Base-by-base conservation (phyloP, 2,797 vertebrate species). In the Protosalanx chinensis region DNA sequence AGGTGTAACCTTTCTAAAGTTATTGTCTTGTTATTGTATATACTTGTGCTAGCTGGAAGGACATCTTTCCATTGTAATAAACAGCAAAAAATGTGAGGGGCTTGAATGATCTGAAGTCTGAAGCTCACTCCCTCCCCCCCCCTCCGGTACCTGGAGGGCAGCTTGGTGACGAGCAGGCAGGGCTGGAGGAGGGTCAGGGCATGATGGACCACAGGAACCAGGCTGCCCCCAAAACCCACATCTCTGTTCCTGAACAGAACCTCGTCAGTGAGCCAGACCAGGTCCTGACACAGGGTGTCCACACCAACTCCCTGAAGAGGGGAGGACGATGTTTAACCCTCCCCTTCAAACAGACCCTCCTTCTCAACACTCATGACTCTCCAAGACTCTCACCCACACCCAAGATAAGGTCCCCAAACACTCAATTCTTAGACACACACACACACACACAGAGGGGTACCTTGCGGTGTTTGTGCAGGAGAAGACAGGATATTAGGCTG, bases 251-350 rank as follows among this genome's bases (percentile, higher is more conserved):
- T 93, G 81, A 96, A 92, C 82, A 98, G 82, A 0, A 94, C 85
- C 82, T 98, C 95, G 78, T 96, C 93, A 0, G 93, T 90, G 76
- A 98, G 91, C 94, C 93, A 93, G 1, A 83, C 84, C 20, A 97
- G 93, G 15, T 97, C 95, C 63, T 37, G 80, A 84, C 95, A 92
- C 77, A 98, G 89, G 67, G 16, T 79, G 0, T 95, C 93, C 6
- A 92, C 68, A 61, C 86, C 85, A 67, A 95, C 88, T 0, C 95
- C 95, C 96, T 98, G 56, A 73, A 29, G 33, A 59, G 67, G 18
- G 13, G 29, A 4, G 41, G 2, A 46, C 41, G 12, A 46, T 46
- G 8, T 46, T 46, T 46, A 46, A 1, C 10, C 8, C 41, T 46
- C 41, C 10, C 41, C 10, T 13, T 46, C 41, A 46, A 46, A 8